Percentiles rank a stretch among this genome's conserved stretches.
Conservation (phyloP, 2,888 invertebrate species). For the Sisyra terminalis region DNA sequence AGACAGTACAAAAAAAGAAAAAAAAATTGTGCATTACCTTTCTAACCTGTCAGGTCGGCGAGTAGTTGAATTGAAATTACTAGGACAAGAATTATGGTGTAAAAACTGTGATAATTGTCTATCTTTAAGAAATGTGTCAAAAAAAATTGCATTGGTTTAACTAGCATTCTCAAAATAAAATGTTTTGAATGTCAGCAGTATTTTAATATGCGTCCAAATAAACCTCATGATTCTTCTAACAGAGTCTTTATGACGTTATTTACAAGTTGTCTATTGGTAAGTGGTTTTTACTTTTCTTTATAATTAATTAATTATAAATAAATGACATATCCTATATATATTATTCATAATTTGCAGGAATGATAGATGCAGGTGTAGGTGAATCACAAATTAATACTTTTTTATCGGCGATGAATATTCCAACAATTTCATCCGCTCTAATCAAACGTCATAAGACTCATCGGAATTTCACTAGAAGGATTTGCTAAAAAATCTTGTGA, state of each 20-base stretch:
- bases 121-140: slow-evolving; percentile 5
- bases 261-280: slow-evolving; percentile 5
- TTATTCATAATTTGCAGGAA: slow-evolving; percentile 7
- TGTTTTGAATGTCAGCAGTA: slow-evolving; percentile 5
- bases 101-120: slow-evolving; percentile 6
- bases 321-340: not conserved
- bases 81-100: slow-evolving; percentile 9
- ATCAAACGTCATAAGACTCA: slow-evolving; percentile 11
- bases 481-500: slow-evolving; percentile 10
- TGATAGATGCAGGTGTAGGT: slow-evolving; percentile 11
- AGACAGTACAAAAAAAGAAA: slow-evolving; percentile 1
- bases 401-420: slow-evolving; percentile 10
- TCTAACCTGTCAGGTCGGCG: slow-evolving; percentile 7
- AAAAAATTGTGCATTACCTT: not conserved
- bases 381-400: slow-evolving; percentile 10
- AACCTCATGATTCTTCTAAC: not conserved
- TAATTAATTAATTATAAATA: not conserved
- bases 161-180: slow-evolving; percentile 5
- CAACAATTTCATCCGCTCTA: slow-evolving; percentile 5
- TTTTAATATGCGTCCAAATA: not conserved
- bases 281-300: slow-evolving; percentile 4
- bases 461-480: slow-evolving; percentile 9
- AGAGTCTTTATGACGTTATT: slow-evolving; percentile 4
- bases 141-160: slow-evolving; percentile 5
- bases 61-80: slow-evolving; percentile 6